Percentiles rank a stretch among this genome's conserved stretches.
These are phyloP conservation scores for Chloroclysta siterata DNA, from an alignment of 2,888 invertebrate species.

Conservation along the genomic window DNA sequence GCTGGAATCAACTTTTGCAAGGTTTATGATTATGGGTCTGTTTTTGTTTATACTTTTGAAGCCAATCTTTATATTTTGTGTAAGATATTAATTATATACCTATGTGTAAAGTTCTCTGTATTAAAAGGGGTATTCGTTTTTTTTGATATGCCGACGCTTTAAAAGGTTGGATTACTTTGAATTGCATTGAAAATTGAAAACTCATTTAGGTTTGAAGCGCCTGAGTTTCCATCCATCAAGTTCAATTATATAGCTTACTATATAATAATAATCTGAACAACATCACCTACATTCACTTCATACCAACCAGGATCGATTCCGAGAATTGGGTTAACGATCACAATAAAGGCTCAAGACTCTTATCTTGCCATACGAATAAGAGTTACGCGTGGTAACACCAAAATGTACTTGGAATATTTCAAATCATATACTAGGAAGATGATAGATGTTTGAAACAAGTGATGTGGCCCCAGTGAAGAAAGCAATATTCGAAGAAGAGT, in stretches of 20 bases:
- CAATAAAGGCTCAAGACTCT: constrained; percentile 28
- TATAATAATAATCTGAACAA: constrained; percentile 1
- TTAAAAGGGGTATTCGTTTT: too few species aligned
- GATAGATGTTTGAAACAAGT: too few species aligned
- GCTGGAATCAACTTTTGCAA: constrained; percentile 12
- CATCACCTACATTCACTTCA: neutral
- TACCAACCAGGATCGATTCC: constrained; percentile 29
- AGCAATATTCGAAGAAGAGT: too few species aligned
- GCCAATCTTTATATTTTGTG: neutral
- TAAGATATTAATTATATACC: neutral
- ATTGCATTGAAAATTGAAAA: too few species aligned
- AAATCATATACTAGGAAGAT: neutral
- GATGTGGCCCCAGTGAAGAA: too few species aligned
- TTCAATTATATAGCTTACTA: too few species aligned
- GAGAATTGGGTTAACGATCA: constrained; percentile 39
- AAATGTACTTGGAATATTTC: constrained; percentile 13
- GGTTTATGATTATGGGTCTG: neutral
- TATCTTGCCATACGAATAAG: constrained; percentile 28
- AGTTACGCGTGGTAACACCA: neutral
- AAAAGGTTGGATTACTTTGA: too few species aligned
- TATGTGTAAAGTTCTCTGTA: neutral
- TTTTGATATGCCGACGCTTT: too few species aligned
- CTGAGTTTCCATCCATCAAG: too few species aligned
- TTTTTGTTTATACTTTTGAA: neutral
- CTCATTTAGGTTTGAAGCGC: too few species aligned